Evolutionary conservation across 1,140 invertebrate species (phyloP).

Genomic region (Solenopsis fugax): DNA sequence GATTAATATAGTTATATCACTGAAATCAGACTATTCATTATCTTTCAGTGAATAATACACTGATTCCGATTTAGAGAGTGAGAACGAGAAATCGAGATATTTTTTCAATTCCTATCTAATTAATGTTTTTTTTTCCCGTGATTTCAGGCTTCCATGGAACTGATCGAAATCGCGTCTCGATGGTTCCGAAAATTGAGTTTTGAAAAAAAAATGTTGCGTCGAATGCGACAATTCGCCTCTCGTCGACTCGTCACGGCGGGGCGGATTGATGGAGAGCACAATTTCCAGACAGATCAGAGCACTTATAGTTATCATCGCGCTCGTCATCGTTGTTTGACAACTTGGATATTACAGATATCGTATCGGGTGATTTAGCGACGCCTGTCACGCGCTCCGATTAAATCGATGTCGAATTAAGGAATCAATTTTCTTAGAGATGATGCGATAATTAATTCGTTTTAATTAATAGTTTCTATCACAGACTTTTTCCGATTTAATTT

Average conservation of each 20-base stretch:
- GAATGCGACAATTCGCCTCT: constrained; percentile 11
- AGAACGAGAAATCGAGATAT: background rate
- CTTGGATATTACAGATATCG: background rate
- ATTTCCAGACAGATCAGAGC: constrained; percentile 34
- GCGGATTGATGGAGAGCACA: constrained; percentile 35
- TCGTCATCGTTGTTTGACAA: constrained; percentile 13
- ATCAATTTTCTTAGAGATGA: background rate
- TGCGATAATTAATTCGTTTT: background rate
- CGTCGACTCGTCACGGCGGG: background rate
- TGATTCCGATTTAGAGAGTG: too few relatives aligned
- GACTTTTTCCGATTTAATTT: background rate
- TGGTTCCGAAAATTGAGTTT: background rate
- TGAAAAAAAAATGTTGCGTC: background rate
- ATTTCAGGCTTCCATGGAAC: background rate
- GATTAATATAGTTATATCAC: too few relatives aligned
- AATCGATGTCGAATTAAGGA: background rate
- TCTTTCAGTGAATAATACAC: too few relatives aligned
- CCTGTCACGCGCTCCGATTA: background rate
- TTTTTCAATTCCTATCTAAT: background rate
- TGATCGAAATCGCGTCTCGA: constrained; percentile 6
- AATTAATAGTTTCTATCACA: background rate
- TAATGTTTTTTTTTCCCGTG: background rate
- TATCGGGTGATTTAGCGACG: too few relatives aligned
- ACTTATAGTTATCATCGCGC: constrained; percentile 10
- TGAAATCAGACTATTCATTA: too few relatives aligned